Evolutionary conservation across 2,797 vertebrate genomes (phyloP).

Genomic region (Sebastolobus alascanus): DNA sequence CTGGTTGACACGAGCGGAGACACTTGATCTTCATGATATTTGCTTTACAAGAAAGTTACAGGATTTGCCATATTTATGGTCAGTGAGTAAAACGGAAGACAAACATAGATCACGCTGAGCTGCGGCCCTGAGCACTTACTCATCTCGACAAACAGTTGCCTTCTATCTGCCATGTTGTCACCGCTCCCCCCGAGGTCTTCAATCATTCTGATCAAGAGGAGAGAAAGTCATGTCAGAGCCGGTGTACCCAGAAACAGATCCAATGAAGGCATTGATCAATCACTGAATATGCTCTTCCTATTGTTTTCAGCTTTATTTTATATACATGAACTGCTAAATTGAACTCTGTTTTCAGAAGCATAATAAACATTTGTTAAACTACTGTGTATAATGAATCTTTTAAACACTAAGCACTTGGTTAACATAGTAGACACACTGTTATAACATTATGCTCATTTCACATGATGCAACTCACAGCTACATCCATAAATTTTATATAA

Average conservation of each 20-base stretch:
- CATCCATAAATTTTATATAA: too few species aligned
- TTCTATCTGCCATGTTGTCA: constrained; percentile 98
- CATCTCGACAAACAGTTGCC: constrained; percentile 99
- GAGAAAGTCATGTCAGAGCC: constrained; percentile 65
- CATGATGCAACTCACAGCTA: not conserved
- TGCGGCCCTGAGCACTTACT: constrained; percentile 89
- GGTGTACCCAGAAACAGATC: not conserved
- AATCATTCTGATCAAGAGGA: constrained; percentile 94
- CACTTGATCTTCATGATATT: constrained; percentile 57
- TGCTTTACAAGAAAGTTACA: constrained; percentile 45
- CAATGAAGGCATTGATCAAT: constrained; percentile 7
- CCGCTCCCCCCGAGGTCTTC: constrained; percentile 92
- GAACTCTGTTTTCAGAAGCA: not conserved
- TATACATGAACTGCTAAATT: not conserved
- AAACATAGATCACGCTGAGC: constrained; percentile 43
- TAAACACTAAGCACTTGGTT: not conserved
- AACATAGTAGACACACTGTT: not conserved
- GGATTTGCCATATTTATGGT: constrained; percentile 53
- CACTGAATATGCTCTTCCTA: not conserved
- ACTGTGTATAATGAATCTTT: not conserved
- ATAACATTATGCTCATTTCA: not conserved
- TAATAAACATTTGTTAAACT: not conserved
- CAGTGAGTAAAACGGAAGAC: constrained; percentile 43
- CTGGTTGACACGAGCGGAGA: constrained; percentile 6
- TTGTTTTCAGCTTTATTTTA: constrained; percentile 4